Base-by-base conservation (phyloP, 2,113 vertebrate species). In the Etheostoma cragini region DNA sequence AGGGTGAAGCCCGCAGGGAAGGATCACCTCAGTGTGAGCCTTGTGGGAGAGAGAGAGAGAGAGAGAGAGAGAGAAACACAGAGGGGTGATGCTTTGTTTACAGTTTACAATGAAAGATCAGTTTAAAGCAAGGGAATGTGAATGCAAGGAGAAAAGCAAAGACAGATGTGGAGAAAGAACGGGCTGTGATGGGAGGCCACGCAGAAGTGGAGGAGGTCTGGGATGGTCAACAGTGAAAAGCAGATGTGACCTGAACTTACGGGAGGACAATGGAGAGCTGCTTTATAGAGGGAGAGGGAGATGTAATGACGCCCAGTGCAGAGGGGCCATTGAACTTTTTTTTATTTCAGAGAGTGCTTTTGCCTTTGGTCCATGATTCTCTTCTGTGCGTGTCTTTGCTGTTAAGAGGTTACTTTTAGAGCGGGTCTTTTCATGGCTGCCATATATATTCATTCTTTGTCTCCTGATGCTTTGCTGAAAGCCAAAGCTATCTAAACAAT, bases 191-290 rank as follows among this genome's bases (percentile, higher is more conserved):
- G 63, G 83, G 84, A 87, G 85, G 71, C 64, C 58, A 66, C 5
- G 38, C 72, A 72, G 71, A 71, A 82, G 53, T 60, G 54, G 65
- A 74, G 42, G 38, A 61, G 65, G 65, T 64, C 73, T 60, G 72
- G 67, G 77, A 77, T 78, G 62, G 67, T 70, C 7, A 22, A 67
- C 63, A 16, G 67, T 74, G 81, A 84, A 78, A 89, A 84, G 76
- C 76, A 88, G 75, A 75, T 87, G 60, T 87, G 73, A 87, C 68
- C 61, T 77, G 64, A 61, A 80, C 63, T 87, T 83, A 80, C 5
- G 3, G 69, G 77, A 76, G 79, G 73, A 82, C 75, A 84, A 72
- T 67, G 72, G 65, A 85, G 79, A 89, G 82, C 58, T 72, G 62
- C 82, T 88, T 79, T 87, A 63, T 49, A 78, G 46, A 81, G 57